These are phyloP conservation scores for Myotis daubentonii DNA, from an alignment of 2,797 vertebrate species.

Conservation along the genomic window DNA sequence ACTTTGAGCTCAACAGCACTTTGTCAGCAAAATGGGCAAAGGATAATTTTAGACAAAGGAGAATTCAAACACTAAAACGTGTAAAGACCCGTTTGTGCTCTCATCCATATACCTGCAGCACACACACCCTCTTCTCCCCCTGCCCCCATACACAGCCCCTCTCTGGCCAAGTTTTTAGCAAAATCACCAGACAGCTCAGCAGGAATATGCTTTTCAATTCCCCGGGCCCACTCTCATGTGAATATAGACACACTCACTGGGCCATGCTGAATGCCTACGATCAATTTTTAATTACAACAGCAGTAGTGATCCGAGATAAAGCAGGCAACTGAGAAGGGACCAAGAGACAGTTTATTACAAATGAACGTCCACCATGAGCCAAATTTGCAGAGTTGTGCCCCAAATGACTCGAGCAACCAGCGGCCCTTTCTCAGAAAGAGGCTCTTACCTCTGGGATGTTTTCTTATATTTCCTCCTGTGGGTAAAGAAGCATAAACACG, in stretches of 20 bases:
- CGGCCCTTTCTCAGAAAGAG: slow-evolving; percentile 68
- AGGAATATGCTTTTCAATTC: slow-evolving; percentile 51
- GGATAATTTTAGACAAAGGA: neutral
- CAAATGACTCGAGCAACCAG: neutral
- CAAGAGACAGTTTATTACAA: slow-evolving; percentile 57
- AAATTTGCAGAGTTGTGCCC: neutral
- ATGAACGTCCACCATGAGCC: neutral
- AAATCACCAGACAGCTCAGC: slow-evolving; percentile 40
- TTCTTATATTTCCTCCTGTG: slow-evolving; percentile 99
- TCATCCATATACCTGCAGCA: neutral
- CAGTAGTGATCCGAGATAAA: slow-evolving; percentile 38
- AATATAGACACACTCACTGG: slow-evolving; percentile 19
- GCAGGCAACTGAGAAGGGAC: slow-evolving; percentile 59
- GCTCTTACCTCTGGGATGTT: slow-evolving; percentile 98
- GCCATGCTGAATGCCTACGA: neutral
- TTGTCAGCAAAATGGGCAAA: neutral
- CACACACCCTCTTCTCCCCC: too few species aligned
- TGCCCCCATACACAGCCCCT: neutral
- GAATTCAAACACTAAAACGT: neutral
- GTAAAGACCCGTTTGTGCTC: neutral
- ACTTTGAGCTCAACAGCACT: neutral
- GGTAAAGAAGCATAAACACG: slow-evolving; percentile 86
- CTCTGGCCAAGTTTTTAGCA: slow-evolving; percentile 3
- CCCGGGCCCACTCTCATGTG: slow-evolving; percentile 24
- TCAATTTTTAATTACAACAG: slow-evolving; percentile 67